Evolutionary conservation across 2,888 invertebrate species (phyloP).

Genomic region (Pseudolycoriella hygida): DNA sequence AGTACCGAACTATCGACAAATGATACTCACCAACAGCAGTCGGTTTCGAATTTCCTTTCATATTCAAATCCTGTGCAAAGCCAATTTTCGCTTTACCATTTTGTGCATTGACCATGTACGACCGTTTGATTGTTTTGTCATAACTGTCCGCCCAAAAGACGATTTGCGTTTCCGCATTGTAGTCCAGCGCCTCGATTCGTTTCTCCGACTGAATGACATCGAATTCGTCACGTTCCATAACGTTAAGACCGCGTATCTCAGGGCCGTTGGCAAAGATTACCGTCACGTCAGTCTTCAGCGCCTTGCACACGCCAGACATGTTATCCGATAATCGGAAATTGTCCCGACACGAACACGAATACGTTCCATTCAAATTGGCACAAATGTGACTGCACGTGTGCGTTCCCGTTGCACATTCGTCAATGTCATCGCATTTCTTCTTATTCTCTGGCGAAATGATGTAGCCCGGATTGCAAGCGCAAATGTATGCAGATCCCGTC

Average conservation of each 20-base stretch:
- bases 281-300: constrained; percentile 43
- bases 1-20: no score
- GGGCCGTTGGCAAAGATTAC: constrained; percentile 67
- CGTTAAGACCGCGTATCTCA: constrained; percentile 60
- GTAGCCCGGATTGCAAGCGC: constrained; percentile 75
- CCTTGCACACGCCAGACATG: constrained; percentile 69
- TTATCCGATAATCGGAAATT: constrained; percentile 63
- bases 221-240: constrained; percentile 47
- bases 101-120: constrained; percentile 69
- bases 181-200: constrained; percentile 81
- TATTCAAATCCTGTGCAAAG: constrained; percentile 70
- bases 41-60: constrained; percentile 68
- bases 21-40: constrained; percentile 46
- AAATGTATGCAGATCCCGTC: constrained; percentile 70
- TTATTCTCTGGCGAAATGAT: constrained; percentile 62
- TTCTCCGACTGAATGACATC: constrained; percentile 71
- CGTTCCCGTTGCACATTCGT: constrained; percentile 68
- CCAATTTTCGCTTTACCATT: constrained; percentile 64
- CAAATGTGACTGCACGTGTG: constrained; percentile 92
- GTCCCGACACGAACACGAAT: constrained; percentile 68
- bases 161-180: constrained; percentile 65
- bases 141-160: constrained; percentile 93
- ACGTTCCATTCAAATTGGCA: constrained; percentile 77
- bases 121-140: constrained; percentile 77
- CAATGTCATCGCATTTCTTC: constrained; percentile 73